Conservation (phyloP, 2,888 invertebrate genomes). For the Stegophylla sp. region DNA sequence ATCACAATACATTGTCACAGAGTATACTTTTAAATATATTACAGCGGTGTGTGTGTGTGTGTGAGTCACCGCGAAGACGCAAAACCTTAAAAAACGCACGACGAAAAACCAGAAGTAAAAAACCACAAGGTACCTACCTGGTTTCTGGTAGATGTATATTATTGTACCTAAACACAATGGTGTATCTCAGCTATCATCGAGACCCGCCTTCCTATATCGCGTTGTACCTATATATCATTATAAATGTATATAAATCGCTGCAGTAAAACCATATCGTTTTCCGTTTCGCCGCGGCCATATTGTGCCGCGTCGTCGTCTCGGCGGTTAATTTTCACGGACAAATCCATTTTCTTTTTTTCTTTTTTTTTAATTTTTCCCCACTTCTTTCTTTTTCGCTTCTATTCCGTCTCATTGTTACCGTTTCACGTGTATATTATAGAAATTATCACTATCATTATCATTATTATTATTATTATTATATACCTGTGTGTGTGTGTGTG, state of each 20-base stretch:
- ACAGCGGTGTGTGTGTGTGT: too few relatives aligned
- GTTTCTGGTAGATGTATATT: background rate
- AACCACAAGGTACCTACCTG: background rate
- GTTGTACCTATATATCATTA: too few relatives aligned
- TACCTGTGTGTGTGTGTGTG: background rate
- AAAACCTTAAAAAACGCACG: background rate
- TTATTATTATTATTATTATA: too few relatives aligned
- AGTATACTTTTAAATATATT: too few relatives aligned
- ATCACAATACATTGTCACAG: too few relatives aligned
- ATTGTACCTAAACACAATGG: too few relatives aligned
- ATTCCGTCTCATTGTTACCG: background rate
- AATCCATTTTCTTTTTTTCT: slow-evolving; percentile 44
- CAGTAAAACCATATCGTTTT: slow-evolving; percentile 34
- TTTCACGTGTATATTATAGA: background rate
- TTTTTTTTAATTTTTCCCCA: background rate
- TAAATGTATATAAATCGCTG: too few relatives aligned
- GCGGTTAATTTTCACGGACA: slow-evolving; percentile 58
- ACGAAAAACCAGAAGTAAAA: background rate
- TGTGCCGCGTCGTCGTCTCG: slow-evolving; percentile 35
- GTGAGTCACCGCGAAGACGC: background rate
- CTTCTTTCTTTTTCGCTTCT: background rate
- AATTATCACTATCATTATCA: too few relatives aligned
- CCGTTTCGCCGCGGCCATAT: slow-evolving; percentile 37
- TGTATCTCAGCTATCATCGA: too few relatives aligned
- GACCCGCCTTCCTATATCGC: too few relatives aligned